Evolutionary conservation across 2,113 vertebrate species (phyloP).

Genomic region (Prietella phreatophila): DNA sequence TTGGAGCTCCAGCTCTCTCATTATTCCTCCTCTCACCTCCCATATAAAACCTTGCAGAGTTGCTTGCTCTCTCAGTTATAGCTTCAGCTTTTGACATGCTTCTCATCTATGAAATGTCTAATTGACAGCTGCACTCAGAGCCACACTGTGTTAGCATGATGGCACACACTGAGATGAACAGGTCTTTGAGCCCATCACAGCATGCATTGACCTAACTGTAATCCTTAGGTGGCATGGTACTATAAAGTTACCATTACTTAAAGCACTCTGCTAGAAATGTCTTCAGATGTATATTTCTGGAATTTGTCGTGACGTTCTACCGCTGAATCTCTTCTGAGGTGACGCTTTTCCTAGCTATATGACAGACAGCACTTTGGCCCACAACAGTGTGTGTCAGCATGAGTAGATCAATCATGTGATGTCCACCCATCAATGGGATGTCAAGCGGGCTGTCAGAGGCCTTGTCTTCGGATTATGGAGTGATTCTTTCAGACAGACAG

Average conservation of each 20-base stretch:
- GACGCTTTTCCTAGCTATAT: conserved; percentile 45
- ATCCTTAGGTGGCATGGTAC: background rate
- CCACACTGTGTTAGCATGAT: background rate
- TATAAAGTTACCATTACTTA: background rate
- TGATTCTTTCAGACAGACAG: conserved; percentile 38
- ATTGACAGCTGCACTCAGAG: conserved; percentile 35
- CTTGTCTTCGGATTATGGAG: conserved; percentile 38
- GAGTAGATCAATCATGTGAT: conserved; percentile 64
- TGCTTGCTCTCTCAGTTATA: conserved; percentile 15
- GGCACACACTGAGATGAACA: conserved; percentile 29
- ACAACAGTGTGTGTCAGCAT: conserved; percentile 64
- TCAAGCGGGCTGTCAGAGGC: conserved; percentile 64
- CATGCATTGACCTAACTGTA: conserved; percentile 15
- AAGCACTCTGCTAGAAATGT: background rate
- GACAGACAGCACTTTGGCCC: conserved; percentile 66
- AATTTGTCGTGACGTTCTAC: background rate
- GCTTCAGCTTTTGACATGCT: conserved; percentile 24
- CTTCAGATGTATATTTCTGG: background rate
- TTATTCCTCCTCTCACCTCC: conserved; percentile 12
- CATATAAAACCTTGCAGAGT: background rate
- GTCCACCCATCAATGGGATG: conserved; percentile 22
- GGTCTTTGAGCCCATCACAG: conserved; percentile 38
- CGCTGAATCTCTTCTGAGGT: background rate
- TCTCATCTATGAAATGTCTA: conserved; percentile 38
- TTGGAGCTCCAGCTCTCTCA: conserved; percentile 27